Evolutionary conservation across 2,888 invertebrate species (phyloP), one percentile per base, ranked within the genome.

Genomic region (Lycia hirtaria): DNA sequence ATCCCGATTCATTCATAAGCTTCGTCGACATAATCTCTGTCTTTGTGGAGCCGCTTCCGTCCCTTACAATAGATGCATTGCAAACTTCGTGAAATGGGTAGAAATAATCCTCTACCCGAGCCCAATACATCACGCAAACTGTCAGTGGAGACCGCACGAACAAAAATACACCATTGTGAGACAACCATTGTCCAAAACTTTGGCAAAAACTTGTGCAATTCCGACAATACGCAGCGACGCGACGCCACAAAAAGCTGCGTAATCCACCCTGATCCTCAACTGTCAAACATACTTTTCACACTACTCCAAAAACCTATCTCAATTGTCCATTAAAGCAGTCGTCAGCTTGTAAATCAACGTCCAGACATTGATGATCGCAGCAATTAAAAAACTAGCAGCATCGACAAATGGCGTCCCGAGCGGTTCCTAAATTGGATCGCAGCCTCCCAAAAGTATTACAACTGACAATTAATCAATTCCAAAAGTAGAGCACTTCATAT

Each of bases 21-120:
- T 71, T 76, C 72, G 76, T 76, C 72, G 77, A 82, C 76, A 86
- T 86, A 86, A 87, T 87, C 88, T 82, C 78, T 76, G 72, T 79
- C 88, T 89, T 91, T 91, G 87, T 85, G 65, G 73, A 66, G 83
- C 89, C 90, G 90, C 89, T 91, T 92, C 92, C 92, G 90, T 71
- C 71, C 73, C 68, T 65, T 70, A 92, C 90, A 91, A 91, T 88
- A 84, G 90, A 80, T 83, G 88, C 88, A 88, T 65, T 88, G 92
- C 88, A 85, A 91, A 91, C 88, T 89, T 90, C 72, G 87, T 88
- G 87, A 89, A 90, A 91, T 87, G 87, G 89, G 89, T 85, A 90
- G 89, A 91, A 90, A 91, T 92, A 92, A 91, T 90, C 90, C 88
- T 82, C 84, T 78, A 76, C 80, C 82, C 79, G 69, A 77, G 80